Conservation (phyloP, 1,140 invertebrate species). For the Polyergus mexicanus region DNA sequence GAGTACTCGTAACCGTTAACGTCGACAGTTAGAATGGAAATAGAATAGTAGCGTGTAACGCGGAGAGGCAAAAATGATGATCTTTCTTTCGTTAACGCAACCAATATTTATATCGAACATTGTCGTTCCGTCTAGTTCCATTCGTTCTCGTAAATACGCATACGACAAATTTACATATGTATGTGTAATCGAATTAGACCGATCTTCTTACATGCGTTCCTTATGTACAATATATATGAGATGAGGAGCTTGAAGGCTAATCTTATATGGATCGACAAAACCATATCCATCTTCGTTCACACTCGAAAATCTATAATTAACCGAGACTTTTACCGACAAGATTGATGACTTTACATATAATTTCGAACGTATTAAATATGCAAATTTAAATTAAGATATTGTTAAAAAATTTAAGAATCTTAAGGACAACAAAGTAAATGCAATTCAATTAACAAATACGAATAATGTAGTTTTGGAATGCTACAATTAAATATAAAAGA, state of each 20-base stretch:
- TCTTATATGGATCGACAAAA: slow-evolving; percentile 25
- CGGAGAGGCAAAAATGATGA: slow-evolving; percentile 8
- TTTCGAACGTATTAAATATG: neutral
- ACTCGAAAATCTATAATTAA: slow-evolving; percentile 46
- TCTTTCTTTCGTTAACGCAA: slow-evolving; percentile 23
- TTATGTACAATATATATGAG: neutral
- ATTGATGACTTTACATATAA: neutral
- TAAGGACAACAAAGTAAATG: neutral
- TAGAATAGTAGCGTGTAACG: neutral
- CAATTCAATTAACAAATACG: neutral
- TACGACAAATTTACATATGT: neutral
- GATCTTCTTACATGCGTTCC: slow-evolving; percentile 12
- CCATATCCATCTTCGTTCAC: neutral
- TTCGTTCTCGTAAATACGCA: slow-evolving; percentile 9
- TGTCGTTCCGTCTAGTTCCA: slow-evolving; percentile 8
- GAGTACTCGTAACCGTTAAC: slow-evolving; percentile 8
- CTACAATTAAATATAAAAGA: neutral
- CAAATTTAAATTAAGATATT: neutral
- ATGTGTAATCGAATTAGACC: neutral
- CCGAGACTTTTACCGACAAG: neutral
- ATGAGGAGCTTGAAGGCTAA: slow-evolving; percentile 10
- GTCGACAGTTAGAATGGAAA: slow-evolving; percentile 45
- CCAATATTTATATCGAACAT: neutral
- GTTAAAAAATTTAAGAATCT: neutral
- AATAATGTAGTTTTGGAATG: neutral